Percentiles rank a stretch among this genome's conserved stretches.
Evolutionary conservation across 2,797 vertebrate species (phyloP).

Genomic region (Eulemur rubriventer): DNA sequence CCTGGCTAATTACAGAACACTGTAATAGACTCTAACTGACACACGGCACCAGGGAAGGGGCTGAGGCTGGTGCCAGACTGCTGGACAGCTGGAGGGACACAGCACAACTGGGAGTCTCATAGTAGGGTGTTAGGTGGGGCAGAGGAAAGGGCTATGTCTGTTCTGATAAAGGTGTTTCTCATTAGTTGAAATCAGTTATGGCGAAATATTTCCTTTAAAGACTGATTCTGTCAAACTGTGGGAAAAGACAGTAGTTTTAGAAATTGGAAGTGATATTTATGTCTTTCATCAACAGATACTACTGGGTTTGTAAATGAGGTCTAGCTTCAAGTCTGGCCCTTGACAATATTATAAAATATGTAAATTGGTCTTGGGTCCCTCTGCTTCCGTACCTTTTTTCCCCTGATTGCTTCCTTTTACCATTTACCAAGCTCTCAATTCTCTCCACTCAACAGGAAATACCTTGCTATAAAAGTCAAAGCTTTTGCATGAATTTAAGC

Average conservation of each 20-base stretch:
- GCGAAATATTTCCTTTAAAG: background rate
- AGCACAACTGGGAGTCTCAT: background rate
- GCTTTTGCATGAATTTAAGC: background rate
- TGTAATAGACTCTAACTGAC: background rate
- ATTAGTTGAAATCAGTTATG: background rate
- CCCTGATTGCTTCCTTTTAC: background rate
- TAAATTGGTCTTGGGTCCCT: background rate
- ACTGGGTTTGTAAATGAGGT: background rate
- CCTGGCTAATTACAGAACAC: constrained; percentile 43
- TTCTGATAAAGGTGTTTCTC: background rate
- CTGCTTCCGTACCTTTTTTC: background rate
- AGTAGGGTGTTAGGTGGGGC: background rate
- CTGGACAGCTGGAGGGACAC: background rate
- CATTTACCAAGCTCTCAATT: background rate
- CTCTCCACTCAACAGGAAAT: background rate
- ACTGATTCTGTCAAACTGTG: background rate
- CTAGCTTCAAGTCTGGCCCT: background rate
- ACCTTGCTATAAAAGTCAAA: background rate
- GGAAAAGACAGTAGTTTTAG: background rate
- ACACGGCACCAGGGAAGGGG: background rate
- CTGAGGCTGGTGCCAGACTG: accelerated
- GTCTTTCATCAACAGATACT: background rate
- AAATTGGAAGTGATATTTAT: background rate
- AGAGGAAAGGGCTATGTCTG: background rate
- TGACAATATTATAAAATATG: background rate